Conservation (phyloP, 2,113 vertebrate genomes). For the Lichenostomus cassidix region DNA sequence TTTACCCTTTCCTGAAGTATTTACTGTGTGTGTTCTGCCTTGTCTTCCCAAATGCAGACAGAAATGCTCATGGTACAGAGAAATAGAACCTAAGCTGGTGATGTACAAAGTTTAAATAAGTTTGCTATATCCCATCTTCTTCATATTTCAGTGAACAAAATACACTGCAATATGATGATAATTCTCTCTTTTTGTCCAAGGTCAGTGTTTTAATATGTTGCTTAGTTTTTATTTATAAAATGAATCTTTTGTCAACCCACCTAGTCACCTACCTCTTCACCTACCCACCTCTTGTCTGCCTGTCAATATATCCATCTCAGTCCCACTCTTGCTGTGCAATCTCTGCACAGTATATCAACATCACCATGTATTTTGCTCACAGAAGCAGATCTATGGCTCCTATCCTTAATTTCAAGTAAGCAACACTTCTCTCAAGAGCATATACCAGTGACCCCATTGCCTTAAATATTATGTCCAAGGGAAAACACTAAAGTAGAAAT, state of each 20-base stretch:
- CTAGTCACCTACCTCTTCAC: neutral
- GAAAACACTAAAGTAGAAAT: neutral
- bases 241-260: neutral
- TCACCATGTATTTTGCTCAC: neutral
- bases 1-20: neutral
- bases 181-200: neutral
- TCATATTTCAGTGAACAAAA: neutral
- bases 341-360: neutral
- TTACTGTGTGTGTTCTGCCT: neutral
- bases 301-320: neutral
- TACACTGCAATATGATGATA: neutral
- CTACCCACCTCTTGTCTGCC: neutral
- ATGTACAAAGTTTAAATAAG: neutral
- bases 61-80: neutral
- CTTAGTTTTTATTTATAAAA: neutral
- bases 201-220: neutral
- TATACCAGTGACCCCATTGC: neutral
- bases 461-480: neutral
- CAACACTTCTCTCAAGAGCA: neutral
- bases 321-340: neutral
- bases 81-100: neutral
- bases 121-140: neutral
- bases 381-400: neutral
- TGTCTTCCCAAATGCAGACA: neutral
- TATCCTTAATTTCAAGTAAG: neutral